Evolutionary conservation across 2,797 vertebrate genomes (phyloP).

Genomic region (Florisuga fusca): DNA sequence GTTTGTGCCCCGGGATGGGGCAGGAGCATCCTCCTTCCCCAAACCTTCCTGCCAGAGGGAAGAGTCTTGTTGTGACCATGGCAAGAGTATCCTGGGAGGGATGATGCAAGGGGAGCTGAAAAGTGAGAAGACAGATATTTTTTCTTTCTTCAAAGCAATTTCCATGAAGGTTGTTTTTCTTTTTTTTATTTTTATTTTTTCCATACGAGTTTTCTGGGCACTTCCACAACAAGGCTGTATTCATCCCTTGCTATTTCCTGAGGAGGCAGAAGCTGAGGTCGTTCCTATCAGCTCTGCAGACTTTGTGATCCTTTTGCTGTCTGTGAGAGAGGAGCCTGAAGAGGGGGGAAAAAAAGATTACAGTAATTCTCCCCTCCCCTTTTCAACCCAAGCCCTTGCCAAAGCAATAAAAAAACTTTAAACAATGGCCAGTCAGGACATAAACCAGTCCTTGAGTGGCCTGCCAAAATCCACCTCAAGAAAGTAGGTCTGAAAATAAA

Average conservation of each 20-base stretch:
- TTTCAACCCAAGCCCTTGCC: not conserved
- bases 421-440: constrained; percentile 61
- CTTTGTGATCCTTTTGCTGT: not conserved
- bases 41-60: not conserved
- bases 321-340: not conserved
- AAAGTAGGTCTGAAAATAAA: constrained; percentile 61
- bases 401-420: constrained; percentile 55
- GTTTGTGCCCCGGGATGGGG: rapidly evolving
- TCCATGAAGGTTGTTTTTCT: not conserved
- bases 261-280: not conserved
- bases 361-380: not conserved
- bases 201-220: not conserved
- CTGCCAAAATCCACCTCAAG: constrained; percentile 60
- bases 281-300: not conserved
- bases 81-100: not conserved
- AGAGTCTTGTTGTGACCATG: not conserved
- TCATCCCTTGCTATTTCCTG: not conserved
- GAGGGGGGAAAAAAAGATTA: not conserved
- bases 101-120: not conserved
- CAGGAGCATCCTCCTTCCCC: not conserved
- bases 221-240: not conserved
- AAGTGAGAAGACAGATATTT: not conserved
- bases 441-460: constrained; percentile 6
- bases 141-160: not conserved
- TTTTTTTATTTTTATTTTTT: not conserved